These are phyloP conservation scores for Malurus melanocephalus DNA, from an alignment of 2,113 vertebrate species.

Conservation along the genomic window DNA sequence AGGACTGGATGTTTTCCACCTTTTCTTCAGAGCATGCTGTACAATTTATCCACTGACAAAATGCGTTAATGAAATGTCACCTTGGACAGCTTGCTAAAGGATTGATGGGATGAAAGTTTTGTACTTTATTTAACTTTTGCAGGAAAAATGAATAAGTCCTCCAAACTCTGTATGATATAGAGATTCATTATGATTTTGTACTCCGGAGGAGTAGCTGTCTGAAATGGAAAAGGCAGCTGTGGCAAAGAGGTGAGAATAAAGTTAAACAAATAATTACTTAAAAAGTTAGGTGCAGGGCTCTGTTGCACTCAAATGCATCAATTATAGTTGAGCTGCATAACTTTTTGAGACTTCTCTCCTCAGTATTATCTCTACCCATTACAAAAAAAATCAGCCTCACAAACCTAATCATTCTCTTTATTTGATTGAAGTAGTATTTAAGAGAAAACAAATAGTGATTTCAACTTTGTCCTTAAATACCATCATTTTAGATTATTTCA, in stretches of 20 bases:
- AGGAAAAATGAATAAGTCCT: slow-evolving; percentile 78
- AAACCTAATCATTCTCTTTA: not conserved
- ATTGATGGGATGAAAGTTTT: slow-evolving; percentile 89
- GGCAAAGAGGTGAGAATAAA: slow-evolving; percentile 5
- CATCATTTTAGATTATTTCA: not conserved
- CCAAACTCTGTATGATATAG: slow-evolving; percentile 71
- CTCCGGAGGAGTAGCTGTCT: slow-evolving; percentile 12
- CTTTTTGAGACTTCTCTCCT: not conserved
- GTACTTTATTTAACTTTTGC: slow-evolving; percentile 85
- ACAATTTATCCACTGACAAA: slow-evolving; percentile 92
- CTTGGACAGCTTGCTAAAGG: slow-evolving; percentile 83
- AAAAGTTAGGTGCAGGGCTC: not conserved
- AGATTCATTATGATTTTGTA: slow-evolving; percentile 66
- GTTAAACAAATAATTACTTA: slow-evolving; percentile 50
- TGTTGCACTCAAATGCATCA: not conserved
- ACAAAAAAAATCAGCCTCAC: not conserved
- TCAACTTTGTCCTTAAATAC: not conserved
- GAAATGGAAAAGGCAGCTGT: not conserved
- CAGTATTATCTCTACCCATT: not conserved
- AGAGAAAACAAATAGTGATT: not conserved
- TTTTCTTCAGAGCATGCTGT: slow-evolving; percentile 73
- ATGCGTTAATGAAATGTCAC: slow-evolving; percentile 93
- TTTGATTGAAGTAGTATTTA: not conserved
- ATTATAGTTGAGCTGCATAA: not conserved
- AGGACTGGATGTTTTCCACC: slow-evolving; percentile 79